Evolutionary conservation across 2,797 vertebrate species (phyloP).

Genomic region (Octomys mimax): DNA sequence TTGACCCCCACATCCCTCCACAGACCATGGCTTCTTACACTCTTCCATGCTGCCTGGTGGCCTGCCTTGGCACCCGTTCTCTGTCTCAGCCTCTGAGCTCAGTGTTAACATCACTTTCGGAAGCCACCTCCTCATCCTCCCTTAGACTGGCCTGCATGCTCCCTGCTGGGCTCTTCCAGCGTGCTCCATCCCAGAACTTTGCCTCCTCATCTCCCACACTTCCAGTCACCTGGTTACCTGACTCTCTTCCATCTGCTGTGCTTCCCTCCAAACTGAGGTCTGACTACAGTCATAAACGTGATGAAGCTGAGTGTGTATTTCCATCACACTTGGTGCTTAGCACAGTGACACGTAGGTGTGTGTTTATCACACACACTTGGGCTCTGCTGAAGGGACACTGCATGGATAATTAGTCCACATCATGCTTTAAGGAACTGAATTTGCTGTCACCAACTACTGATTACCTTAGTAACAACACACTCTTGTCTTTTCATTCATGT

Average conservation of each 20-base stretch:
- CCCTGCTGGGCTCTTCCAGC: neutral
- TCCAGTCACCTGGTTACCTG: neutral
- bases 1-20: neutral
- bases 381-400: neutral
- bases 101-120: neutral
- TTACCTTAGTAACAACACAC: neutral
- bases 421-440: neutral
- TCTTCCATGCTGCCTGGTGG: neutral
- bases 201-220: neutral
- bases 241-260: neutral
- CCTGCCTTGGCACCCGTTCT: neutral
- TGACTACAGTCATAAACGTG: neutral
- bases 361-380: no score
- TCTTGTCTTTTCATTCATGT: neutral
- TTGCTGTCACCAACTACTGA: neutral
- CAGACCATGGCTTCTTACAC: neutral
- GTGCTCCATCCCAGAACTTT: neutral
- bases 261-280: neutral
- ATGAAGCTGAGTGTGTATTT: neutral
- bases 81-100: neutral
- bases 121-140: neutral
- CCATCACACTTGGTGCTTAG: neutral
- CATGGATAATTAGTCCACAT: neutral
- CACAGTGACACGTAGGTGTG: neutral
- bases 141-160: neutral